phyloP scores from a whole-genome alignment of 2,797 vertebrate species.

The Phoxinus dragarum region DNA sequence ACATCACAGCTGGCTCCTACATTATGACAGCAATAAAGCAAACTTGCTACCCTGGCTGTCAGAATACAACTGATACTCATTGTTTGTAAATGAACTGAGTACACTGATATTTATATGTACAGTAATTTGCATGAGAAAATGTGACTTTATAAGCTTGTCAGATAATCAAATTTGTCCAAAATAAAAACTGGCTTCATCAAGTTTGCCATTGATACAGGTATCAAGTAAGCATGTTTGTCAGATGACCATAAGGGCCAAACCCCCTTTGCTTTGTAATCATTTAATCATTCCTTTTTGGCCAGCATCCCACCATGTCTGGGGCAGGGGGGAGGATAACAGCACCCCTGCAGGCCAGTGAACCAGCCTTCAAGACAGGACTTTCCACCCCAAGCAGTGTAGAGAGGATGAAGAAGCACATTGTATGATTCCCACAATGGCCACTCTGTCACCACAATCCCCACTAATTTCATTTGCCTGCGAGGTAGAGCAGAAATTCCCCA shows the following conservation, averaged over 20 bases:
- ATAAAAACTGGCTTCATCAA: neutral
- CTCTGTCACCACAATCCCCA: slow-evolving; percentile 95
- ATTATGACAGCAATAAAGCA: neutral
- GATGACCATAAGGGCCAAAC: slow-evolving; percentile 82
- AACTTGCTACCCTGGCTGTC: neutral
- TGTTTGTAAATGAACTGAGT: neutral
- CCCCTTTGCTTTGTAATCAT: slow-evolving; percentile 84
- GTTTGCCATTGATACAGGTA: slow-evolving; percentile 54
- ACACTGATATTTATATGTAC: neutral
- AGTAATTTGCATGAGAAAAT: neutral
- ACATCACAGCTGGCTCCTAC: slow-evolving; percentile 21
- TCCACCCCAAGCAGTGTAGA: slow-evolving; percentile 83
- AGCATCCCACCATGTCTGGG: slow-evolving; percentile 80
- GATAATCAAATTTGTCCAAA: neutral
- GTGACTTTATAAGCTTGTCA: neutral
- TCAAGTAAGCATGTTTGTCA: slow-evolving; percentile 84
- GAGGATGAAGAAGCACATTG: slow-evolving; percentile 94
- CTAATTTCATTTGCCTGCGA: slow-evolving; percentile 99
- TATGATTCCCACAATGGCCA: slow-evolving; percentile 92
- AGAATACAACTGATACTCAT: neutral
- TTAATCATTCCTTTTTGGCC: slow-evolving; percentile 84
- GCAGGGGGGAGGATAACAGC: slow-evolving; percentile 73
- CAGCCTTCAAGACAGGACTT: slow-evolving; percentile 90
- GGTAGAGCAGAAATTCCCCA: slow-evolving; percentile 97
- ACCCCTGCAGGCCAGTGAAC: slow-evolving; percentile 85